These are phyloP conservation scores for Acanthosepion lycidas DNA, from an alignment of 2,888 invertebrate species.

Conservation along the genomic window DNA sequence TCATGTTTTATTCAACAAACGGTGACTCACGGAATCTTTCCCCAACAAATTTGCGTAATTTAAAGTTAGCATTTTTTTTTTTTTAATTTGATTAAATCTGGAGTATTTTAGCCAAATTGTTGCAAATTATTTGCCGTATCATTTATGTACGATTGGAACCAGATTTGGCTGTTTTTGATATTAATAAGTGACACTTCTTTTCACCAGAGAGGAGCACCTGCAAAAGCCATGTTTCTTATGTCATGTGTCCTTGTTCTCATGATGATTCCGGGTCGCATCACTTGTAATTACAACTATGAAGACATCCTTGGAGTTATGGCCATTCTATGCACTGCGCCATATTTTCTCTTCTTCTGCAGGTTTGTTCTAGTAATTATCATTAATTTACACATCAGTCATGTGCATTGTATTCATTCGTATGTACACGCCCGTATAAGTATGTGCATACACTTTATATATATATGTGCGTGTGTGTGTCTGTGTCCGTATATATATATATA, in stretches of 20 bases:
- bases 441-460: not conserved
- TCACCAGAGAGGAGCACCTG: conserved; percentile 87
- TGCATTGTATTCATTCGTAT: not conserved
- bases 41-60: too few species aligned
- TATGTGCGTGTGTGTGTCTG: not conserved
- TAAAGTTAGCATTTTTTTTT: too few species aligned
- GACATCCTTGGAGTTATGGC: conserved; percentile 93
- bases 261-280: conserved; percentile 87
- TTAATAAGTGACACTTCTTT: not conserved
- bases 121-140: too few species aligned
- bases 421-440: not conserved
- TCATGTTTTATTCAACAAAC: too few species aligned
- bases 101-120: too few species aligned
- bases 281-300: conserved; percentile 89
- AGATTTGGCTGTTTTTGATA: too few species aligned
- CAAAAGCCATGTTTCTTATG: conserved; percentile 93
- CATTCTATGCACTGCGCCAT: conserved; percentile 95
- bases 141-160: too few species aligned
- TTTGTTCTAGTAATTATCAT: conserved; percentile 69
- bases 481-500: too few species aligned
- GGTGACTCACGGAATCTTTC: too few species aligned
- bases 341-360: conserved; percentile 98
- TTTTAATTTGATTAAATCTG: too few species aligned
- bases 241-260: conserved; percentile 91
- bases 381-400: not conserved